Percentiles rank a stretch among this genome's conserved stretches.
Evolutionary conservation across 2,113 vertebrate genomes (phyloP).

Genomic region (Catharus fuscescens): DNA sequence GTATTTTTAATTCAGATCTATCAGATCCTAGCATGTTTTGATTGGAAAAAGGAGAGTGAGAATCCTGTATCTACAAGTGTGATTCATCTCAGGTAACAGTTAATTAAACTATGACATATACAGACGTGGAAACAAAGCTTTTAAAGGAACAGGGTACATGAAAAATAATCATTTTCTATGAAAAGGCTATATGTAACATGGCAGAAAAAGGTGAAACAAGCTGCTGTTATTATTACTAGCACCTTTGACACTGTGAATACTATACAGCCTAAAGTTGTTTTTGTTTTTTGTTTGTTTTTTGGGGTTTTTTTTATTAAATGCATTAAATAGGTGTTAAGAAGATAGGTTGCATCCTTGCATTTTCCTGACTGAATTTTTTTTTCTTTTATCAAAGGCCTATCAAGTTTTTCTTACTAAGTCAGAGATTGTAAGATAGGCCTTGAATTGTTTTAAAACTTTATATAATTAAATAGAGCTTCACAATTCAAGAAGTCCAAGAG

Average conservation of each 20-base stretch:
- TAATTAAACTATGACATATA: slow-evolving; percentile 53
- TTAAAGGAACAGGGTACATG: background rate
- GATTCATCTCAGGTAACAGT: slow-evolving; percentile 3
- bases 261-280: too few relatives aligned
- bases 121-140: background rate
- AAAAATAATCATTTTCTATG: background rate
- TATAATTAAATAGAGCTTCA: background rate
- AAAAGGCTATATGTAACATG: background rate
- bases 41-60: background rate
- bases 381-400: background rate
- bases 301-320: background rate
- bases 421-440: background rate
- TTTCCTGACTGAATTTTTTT: background rate
- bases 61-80: slow-evolving; percentile 18
- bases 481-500: background rate
- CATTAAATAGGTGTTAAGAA: background rate
- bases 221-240: background rate
- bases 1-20: slow-evolving; percentile 24
- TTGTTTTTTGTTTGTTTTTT: background rate
- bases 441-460: background rate
- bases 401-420: background rate
- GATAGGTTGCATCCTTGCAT: background rate
- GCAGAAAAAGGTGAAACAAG: background rate
- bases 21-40: background rate
- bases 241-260: background rate